Conservation (phyloP, 2,113 vertebrate species). For the Suricata suricatta region DNA sequence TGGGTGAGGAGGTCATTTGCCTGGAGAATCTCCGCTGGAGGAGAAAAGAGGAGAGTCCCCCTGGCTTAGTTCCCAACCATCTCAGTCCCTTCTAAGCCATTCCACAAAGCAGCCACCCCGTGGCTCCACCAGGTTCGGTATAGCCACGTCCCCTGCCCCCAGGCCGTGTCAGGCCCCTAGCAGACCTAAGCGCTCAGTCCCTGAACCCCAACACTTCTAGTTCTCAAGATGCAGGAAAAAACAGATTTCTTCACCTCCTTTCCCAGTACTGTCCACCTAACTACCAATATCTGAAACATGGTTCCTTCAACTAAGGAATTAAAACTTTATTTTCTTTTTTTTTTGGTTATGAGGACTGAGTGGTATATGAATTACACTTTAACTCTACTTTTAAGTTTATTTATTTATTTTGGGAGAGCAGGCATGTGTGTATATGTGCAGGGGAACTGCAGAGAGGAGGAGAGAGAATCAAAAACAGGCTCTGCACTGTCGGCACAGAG, state of each 20-base stretch:
- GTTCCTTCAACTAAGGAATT: not conserved
- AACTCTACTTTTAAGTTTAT: no score
- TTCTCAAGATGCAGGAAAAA: not conserved
- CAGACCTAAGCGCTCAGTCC: not conserved
- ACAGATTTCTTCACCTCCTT: not conserved
- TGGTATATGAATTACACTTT: no score
- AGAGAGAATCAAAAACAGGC: no score
- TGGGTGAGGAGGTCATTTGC: slow-evolving; percentile 89
- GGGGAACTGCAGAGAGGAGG: no score
- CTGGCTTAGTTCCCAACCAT: not conserved
- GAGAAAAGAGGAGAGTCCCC: not conserved
- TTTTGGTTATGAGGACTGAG: no score
- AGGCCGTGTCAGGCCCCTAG: not conserved
- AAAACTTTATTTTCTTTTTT: not conserved
- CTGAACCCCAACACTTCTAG: not conserved
- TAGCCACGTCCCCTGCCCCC: not conserved
- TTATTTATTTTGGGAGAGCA: no score
- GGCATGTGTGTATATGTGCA: no score
- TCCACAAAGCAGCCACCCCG: not conserved
- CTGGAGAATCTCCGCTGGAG: slow-evolving; percentile 88
- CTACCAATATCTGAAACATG: not conserved
- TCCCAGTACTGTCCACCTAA: not conserved
- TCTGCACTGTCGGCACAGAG: no score
- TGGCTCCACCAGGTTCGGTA: not conserved
- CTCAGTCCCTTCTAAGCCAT: not conserved